Evolutionary conservation across 2,888 invertebrate species (phyloP), one percentile per base, ranked within the genome.

Genomic region (Pterostichus madidus): DNA sequence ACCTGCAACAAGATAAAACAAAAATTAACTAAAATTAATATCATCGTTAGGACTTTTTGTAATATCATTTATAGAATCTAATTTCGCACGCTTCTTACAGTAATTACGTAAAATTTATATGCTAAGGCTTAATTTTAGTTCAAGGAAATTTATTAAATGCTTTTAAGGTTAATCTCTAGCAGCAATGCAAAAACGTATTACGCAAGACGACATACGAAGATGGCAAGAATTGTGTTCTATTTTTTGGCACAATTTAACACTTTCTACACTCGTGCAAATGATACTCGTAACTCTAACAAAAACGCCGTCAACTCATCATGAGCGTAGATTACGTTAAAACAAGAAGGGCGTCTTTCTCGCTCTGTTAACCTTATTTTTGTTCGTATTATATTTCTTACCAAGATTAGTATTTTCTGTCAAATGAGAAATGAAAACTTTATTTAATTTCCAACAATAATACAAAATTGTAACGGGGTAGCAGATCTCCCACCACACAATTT

Each of bases 111-210:
- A 71, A 44, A 71, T 71, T 71, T 64, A 64, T 64, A 64, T 5
- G 64, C 64, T 13, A n/a, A 44, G 44, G 68, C 68, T 71, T 71
- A 71, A 71, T 71, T 71, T 44, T 71, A 71, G 68, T 71, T 71
- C 46, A 71, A 71, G 68, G 44, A 44, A 71, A 71, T 44, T 71
- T 71, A 71, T 71, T 71, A 71, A 71, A 71, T 5, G 17, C 44
- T 44, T 39, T 15, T 68, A 68, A 68, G 68, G 68, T 68, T 68
- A 68, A 68, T 68, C 39, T 68, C 17, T 7, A 39, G 44, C 68
- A 44, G 44, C 68, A 44, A 44, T 44, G 68, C 17, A 71, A 71
- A 71, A 71, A 71, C 17, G 6, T 35, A 68, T 35, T 68, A 10
- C 17, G 46, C 44, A 24, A 71, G 59, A 5, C 64, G 32, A 64